These are phyloP conservation scores for Leucophenga maculata DNA, from an alignment of 2,888 invertebrate species.

Conservation along the genomic window DNA sequence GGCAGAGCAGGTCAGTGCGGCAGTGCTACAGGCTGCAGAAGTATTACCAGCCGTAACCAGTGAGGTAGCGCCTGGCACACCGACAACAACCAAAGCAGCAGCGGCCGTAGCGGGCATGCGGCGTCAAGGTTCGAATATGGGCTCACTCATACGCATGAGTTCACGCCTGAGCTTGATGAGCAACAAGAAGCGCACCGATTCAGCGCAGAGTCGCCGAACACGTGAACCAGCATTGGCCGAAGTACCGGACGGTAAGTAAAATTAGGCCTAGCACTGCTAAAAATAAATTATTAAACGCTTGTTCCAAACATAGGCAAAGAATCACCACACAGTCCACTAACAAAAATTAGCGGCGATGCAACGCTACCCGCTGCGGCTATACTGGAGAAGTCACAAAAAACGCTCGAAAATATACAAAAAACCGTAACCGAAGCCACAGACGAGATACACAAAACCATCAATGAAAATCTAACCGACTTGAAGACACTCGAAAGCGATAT, in stretches of 20 bases:
- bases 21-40: slow-evolving; percentile 56
- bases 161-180: slow-evolving; percentile 65
- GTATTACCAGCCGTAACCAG: slow-evolving; percentile 50
- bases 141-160: slow-evolving; percentile 64
- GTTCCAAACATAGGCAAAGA: slow-evolving; percentile 24
- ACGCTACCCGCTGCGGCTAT: slow-evolving; percentile 54
- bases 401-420: slow-evolving; percentile 67
- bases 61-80: slow-evolving; percentile 42
- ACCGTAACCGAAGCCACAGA: slow-evolving; percentile 67
- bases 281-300: not conserved
- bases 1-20: slow-evolving; percentile 55
- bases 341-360: slow-evolving; percentile 42
- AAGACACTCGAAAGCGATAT: slow-evolving; percentile 68
- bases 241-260: slow-evolving; percentile 46
- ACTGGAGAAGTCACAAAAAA: slow-evolving; percentile 67
- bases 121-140: slow-evolving; percentile 62
- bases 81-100: slow-evolving; percentile 12
- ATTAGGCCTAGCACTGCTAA: not conserved
- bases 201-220: slow-evolving; percentile 61
- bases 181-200: slow-evolving; percentile 67
- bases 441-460: slow-evolving; percentile 70
- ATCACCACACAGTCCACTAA: slow-evolving; percentile 59
- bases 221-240: slow-evolving; percentile 45
- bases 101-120: slow-evolving; percentile 42
- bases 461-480: slow-evolving; percentile 67